Evolutionary conservation across 2,888 invertebrate genomes (phyloP).

Genomic region (Patella caerulea): DNA sequence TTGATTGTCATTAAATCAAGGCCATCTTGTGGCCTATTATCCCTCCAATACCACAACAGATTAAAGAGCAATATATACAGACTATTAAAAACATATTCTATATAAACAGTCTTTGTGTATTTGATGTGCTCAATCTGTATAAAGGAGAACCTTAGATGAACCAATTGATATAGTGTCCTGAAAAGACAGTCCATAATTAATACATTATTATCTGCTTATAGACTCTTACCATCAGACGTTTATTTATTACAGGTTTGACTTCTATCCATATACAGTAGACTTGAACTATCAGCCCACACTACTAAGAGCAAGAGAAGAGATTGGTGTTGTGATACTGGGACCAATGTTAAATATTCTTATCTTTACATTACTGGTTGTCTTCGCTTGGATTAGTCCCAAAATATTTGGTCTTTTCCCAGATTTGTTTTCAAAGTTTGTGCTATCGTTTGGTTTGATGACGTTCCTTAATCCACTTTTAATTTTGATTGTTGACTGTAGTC

Average conservation of each 20-base stretch:
- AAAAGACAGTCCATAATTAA: background rate
- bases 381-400: slow-evolving; percentile 56
- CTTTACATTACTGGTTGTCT: slow-evolving; percentile 55
- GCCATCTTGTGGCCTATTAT: too few relatives aligned
- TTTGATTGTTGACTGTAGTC: slow-evolving; percentile 58
- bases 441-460: slow-evolving; percentile 64
- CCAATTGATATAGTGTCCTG: background rate
- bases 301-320: slow-evolving; percentile 61
- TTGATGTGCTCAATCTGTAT: too few relatives aligned
- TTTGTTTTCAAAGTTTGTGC: slow-evolving; percentile 65
- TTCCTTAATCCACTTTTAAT: slow-evolving; percentile 65
- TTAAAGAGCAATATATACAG: too few relatives aligned
- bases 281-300: slow-evolving; percentile 68
- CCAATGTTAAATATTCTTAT: slow-evolving; percentile 59
- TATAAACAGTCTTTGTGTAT: too few relatives aligned
- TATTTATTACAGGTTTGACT: slow-evolving; percentile 59
- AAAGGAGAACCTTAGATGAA: too few relatives aligned
- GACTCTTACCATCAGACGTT: background rate
- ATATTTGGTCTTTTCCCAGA: slow-evolving; percentile 62
- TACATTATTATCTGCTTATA: background rate
- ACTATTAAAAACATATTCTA: too few relatives aligned
- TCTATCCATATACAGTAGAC: slow-evolving; percentile 67
- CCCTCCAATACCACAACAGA: too few relatives aligned
- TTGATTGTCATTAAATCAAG: too few relatives aligned
- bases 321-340: slow-evolving; percentile 62